phyloP scores from a whole-genome alignment of 2,113 vertebrate genomes.

The Crotalus tigris region DNA sequence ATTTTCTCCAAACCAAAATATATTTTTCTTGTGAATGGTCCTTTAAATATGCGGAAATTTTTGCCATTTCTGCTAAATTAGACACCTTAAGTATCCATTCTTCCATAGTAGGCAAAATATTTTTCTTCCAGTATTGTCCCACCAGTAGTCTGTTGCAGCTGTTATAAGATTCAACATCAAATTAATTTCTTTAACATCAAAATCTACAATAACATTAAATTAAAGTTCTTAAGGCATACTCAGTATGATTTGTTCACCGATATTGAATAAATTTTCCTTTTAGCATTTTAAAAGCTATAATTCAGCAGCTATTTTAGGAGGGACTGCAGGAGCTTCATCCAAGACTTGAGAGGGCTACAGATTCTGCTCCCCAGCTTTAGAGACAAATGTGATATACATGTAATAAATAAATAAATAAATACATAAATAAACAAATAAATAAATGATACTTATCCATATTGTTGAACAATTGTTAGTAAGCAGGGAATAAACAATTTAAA shows the following conservation, averaged over 20 bases:
- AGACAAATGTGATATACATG: background rate
- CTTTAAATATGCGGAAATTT: too few species aligned
- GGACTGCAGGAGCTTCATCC: background rate
- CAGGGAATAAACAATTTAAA: background rate
- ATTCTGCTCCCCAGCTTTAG: background rate
- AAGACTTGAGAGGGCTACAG: background rate
- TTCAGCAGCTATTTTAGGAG: background rate
- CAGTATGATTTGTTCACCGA: background rate
- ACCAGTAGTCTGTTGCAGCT: too few species aligned
- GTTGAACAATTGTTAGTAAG: background rate
- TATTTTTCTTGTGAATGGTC: too few species aligned
- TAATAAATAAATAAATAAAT: background rate
- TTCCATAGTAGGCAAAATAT: too few species aligned
- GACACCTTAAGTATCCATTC: too few species aligned
- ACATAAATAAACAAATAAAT: background rate
- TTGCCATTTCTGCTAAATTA: too few species aligned
- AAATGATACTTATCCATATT: background rate
- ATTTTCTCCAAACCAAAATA: too few species aligned
- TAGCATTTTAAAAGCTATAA: background rate
- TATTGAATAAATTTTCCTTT: background rate
- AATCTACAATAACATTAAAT: background rate
- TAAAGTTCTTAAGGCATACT: background rate
- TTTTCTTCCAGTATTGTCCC: too few species aligned
- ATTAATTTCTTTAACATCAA: too few species aligned
- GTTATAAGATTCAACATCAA: too few species aligned